Conservation (phyloP, 2,797 vertebrate species). For the Tachyglossus aculeatus region DNA sequence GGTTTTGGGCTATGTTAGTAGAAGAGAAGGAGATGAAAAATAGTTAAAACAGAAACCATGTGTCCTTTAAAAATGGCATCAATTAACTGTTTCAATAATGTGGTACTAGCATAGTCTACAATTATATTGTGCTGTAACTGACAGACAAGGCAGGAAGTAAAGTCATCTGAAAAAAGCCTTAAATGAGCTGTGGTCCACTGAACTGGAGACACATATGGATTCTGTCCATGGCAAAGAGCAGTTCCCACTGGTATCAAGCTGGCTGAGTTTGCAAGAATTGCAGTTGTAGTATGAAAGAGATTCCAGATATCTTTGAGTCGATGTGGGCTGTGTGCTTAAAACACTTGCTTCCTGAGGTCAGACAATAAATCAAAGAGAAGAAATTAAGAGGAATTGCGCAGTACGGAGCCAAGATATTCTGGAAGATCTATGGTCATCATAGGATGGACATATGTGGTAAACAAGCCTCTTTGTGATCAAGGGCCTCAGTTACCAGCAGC, state of each 20-base stretch:
- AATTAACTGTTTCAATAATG: constrained; percentile 4
- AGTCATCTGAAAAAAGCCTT: not conserved
- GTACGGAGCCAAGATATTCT: constrained; percentile 29
- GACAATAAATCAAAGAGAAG: constrained; percentile 28
- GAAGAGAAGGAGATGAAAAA: not conserved
- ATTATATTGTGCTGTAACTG: not conserved
- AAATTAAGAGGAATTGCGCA: constrained; percentile 31
- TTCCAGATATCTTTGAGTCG: constrained; percentile 1
- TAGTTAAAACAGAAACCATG: not conserved
- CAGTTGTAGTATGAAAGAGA: not conserved
- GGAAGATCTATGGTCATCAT: constrained; percentile 11
- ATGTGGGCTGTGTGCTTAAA: constrained; percentile 19
- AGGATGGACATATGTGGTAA: constrained; percentile 13
- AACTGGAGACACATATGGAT: not conserved
- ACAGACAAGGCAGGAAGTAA: not conserved
- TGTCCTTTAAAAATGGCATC: not conserved
- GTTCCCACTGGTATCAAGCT: constrained; percentile 4
- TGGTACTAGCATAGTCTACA: not conserved
- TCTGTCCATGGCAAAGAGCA: not conserved
- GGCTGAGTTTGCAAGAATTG: not conserved
- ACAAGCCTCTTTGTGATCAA: not conserved
- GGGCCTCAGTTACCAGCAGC: not conserved
- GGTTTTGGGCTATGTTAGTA: too few species aligned
- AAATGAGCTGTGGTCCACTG: not conserved
- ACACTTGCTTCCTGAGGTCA: constrained; percentile 1